Evolutionary conservation across 92 coral and sea anemone genomes (phyloP).

Genomic region (Diadumene lineata): DNA sequence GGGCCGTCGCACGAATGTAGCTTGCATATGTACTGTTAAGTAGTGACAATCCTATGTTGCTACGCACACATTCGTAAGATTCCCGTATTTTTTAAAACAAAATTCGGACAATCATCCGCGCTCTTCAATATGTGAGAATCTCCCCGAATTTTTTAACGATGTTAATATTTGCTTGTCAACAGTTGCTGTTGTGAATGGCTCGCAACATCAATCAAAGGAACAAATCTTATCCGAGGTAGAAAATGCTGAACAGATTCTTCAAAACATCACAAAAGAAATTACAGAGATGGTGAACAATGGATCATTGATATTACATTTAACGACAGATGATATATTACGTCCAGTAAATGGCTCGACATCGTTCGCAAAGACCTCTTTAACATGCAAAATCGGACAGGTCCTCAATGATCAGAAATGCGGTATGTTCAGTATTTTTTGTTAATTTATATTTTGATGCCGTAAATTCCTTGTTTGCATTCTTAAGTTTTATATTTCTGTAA

Average conservation of each 20-base stretch:
- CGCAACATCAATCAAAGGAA: constrained; percentile 1
- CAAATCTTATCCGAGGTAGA: background rate
- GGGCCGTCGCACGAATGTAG: too few species aligned
- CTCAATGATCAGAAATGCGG: constrained; percentile 16
- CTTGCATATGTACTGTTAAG: too few species aligned
- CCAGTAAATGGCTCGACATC: constrained; percentile 12
- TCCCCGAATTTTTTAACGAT: background rate
- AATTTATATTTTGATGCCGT: too few species aligned
- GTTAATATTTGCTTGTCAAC: background rate
- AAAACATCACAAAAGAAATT: constrained; percentile 6
- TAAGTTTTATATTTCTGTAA: too few species aligned
- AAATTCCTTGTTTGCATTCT: too few species aligned
- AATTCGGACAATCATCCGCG: background rate
- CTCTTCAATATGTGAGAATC: background rate
- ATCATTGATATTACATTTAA: constrained; percentile 8
- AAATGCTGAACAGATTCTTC: constrained; percentile 1
- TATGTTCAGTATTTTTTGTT: background rate
- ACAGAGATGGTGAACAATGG: constrained; percentile 7
- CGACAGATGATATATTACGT: background rate
- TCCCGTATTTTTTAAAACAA: background rate
- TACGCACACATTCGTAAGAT: background rate
- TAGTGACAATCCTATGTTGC: background rate
- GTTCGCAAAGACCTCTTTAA: background rate
- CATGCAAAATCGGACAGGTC: constrained; percentile 6
- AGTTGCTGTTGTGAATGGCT: constrained; percentile 4